Evolutionary conservation across 37 sponge, comb jelly and placozoan genomes (phyloP).

Genomic region (Ianthella basta): DNA sequence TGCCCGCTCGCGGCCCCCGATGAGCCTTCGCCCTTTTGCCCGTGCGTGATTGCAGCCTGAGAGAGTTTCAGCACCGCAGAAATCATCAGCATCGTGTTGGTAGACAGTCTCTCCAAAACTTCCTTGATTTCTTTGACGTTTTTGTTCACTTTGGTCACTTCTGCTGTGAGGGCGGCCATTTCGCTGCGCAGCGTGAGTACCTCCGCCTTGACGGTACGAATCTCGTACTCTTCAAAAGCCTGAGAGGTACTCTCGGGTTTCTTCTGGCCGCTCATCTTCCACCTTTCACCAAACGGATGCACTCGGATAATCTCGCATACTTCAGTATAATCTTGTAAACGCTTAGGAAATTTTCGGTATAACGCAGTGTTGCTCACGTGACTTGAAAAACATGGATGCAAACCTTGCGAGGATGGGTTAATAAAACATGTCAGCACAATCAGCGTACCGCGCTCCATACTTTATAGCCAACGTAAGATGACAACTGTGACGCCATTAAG

Average conservation of each 20-base stretch:
- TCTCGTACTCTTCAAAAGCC: background rate
- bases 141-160: constrained; percentile 1
- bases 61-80: constrained; percentile 6
- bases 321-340: background rate
- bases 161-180: constrained; percentile 17
- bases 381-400: no score
- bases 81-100: constrained; percentile 11
- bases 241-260: constrained; percentile 4
- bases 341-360: background rate
- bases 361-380: no score
- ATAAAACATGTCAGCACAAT: no score
- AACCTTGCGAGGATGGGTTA: no score
- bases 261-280: background rate
- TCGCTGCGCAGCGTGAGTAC: constrained; percentile 3
- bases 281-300: background rate
- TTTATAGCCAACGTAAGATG: no score
- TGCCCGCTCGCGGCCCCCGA: background rate
- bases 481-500: no score
- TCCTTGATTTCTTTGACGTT: constrained; percentile 11
- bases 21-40: background rate
- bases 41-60: background rate
- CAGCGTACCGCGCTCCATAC: no score
- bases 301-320: background rate
- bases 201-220: background rate
- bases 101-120: background rate